These are phyloP conservation scores for Drosophila trichaetosa DNA, from an alignment of 2,888 invertebrate genomes.

Conservation along the genomic window DNA sequence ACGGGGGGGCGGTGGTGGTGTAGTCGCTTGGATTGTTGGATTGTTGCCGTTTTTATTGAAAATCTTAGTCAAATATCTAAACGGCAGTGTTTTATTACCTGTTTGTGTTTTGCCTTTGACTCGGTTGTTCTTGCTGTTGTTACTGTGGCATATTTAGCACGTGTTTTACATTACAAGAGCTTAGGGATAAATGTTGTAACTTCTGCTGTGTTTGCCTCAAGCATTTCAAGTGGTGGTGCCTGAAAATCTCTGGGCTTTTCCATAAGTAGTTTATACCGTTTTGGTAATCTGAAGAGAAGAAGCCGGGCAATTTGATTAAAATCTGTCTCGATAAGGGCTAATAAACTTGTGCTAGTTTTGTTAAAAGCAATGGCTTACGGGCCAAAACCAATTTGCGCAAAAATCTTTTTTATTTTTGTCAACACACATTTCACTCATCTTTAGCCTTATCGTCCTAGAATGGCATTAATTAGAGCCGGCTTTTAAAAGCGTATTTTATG, in stretches of 20 bases:
- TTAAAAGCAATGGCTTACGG: not conserved
- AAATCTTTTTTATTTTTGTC: conserved; percentile 1
- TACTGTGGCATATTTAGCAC: conserved; percentile 58
- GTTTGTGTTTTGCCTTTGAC: conserved; percentile 42
- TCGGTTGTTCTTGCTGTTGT: conserved; percentile 3
- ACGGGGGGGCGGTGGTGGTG: not conserved
- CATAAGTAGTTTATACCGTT: conserved; percentile 14
- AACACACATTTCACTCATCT: not conserved
- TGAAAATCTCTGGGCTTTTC: conserved; percentile 1
- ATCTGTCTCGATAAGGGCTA: not conserved
- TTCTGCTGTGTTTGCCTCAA: not conserved
- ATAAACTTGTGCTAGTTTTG: not conserved
- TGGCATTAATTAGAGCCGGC: not conserved
- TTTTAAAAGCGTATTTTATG: conserved; percentile 1
- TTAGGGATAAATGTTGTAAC: conserved; percentile 32
- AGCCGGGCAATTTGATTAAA: not conserved
- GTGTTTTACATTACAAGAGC: conserved; percentile 64
- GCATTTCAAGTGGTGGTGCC: not conserved
- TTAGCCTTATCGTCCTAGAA: not conserved
- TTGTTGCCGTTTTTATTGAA: conserved; percentile 71
- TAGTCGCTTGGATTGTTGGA: conserved; percentile 25
- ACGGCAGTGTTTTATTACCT: conserved; percentile 78
- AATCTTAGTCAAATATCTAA: conserved; percentile 78
- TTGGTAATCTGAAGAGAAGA: not conserved
- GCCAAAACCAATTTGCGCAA: not conserved